Evolutionary conservation across 2,888 invertebrate species (phyloP), one percentile per base, ranked within the genome.

Genomic region (Pteria penguin): DNA sequence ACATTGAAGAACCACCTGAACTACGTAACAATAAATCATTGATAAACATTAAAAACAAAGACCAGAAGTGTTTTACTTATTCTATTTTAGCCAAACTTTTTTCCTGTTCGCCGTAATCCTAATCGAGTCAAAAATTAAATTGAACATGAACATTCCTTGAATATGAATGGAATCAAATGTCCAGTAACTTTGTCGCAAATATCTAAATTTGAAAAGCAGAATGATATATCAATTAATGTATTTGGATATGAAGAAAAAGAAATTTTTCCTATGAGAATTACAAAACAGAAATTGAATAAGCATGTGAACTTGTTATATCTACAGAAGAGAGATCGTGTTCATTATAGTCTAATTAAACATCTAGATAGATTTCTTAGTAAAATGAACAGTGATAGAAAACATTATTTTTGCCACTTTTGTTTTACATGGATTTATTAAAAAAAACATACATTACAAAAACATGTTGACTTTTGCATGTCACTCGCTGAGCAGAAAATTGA

Each of bases 271-370:
- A 31, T 79, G 26, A 69, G 63, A n/a, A n/a, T n/a, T n/a, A n/a
- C n/a, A n/a, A n/a, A n/a, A n/a, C n/a, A n/a, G n/a, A n/a, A n/a
- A n/a, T n/a, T n/a, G n/a, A n/a, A n/a, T n/a, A n/a, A n/a, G n/a
- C n/a, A n/a, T n/a, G n/a, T n/a, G n/a, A n/a, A 82, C 72, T 76
- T 82, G 68, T 45, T 82, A 3, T 76, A 57, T 31, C 52, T 79
- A 31, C 67, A 71, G n/a, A n/a, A n/a, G n/a, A n/a, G n/a, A n/a
- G n/a, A n/a, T n/a, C n/a, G n/a, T n/a, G n/a, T n/a, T n/a, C n/a
- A n/a, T n/a, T n/a, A n/a, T n/a, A n/a, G n/a, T n/a, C n/a, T n/a
- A n/a, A n/a, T n/a, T n/a, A n/a, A 26, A n/a, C 33, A 81, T 70
- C 55, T 81, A 2, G 78, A 81, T 54, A 11, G 76, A 11, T 81